Evolutionary conservation across 2,113 vertebrate species (phyloP), one percentile per base, ranked within the genome.

Genomic region (Phalacrocorax aristotelis): DNA sequence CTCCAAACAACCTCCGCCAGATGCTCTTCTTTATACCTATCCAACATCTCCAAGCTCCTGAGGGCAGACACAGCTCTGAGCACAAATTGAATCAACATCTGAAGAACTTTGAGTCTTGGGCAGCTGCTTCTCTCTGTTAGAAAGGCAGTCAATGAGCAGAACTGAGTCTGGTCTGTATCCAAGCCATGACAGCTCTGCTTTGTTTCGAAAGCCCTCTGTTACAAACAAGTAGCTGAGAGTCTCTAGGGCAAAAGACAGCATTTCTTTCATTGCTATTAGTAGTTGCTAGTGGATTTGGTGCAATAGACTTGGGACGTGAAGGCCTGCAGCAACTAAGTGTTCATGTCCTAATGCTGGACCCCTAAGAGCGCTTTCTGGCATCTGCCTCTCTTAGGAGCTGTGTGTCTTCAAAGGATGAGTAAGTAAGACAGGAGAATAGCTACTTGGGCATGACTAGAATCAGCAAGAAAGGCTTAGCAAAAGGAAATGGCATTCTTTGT

Each of bases 371-470:
- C 55, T 81, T 87, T 90, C 51, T 90, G 76, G 11, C 86, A 95
- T 84, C 94, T 93, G 84, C 54, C 26, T 87, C 44, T 95, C 54
- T 23, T 26, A 89, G 83, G 79, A 91, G 66, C 57, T 83, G 20
- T 48, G 25, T 40, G 66, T 75, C 89, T 95, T 95, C 78, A 80
- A 90, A 95, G 58, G 42, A 66, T 93, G 49, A 86, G 55, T 69
- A 80, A 93, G 55, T 46, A 16, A 12, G 49, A 48, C 17, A 49
- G 70, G 32, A 88, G 88, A 83, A 86, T 48, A 64, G 72, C 51
- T 93, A 54, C 69, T 88, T 93, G n/a, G 68, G 29, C 40, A 79
- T 95, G 78, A 92, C 55, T 90, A 71, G 82, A 80, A 95, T 78
- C 49, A 89, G 66, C 58, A 87, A 30, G 26, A 76, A 93, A 93